Percentiles rank a stretch among this genome's conserved stretches.
Conservation (phyloP, 2,797 vertebrate species). For the Forpus xanthops region DNA sequence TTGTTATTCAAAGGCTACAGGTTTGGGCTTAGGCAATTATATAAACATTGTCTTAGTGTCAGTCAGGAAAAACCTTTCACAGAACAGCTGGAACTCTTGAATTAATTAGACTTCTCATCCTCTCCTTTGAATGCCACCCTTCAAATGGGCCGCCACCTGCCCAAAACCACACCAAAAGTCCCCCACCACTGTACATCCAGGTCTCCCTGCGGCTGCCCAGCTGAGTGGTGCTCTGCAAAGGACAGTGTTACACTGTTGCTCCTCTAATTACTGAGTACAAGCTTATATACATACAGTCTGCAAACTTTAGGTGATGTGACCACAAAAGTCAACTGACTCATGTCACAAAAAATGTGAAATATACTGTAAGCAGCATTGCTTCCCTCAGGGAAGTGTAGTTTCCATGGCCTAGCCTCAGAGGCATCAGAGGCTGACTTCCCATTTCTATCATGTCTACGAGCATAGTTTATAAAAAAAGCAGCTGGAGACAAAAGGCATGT, state of each 20-base stretch:
- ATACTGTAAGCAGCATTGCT: background rate
- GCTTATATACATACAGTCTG: background rate
- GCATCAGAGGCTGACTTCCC: background rate
- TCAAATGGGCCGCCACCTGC: background rate
- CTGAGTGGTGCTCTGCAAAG: background rate
- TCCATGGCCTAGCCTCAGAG: background rate
- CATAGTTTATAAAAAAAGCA: background rate
- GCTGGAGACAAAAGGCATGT: background rate
- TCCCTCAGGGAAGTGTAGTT: background rate
- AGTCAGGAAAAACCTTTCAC: constrained; percentile 32
- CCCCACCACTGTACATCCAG: background rate
- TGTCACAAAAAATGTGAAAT: background rate
- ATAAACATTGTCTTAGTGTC: constrained; percentile 29
- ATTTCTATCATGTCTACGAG: background rate
- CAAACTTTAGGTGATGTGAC: background rate
- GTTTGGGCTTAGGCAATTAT: constrained; percentile 62
- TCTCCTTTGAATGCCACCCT: background rate
- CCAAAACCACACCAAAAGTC: background rate
- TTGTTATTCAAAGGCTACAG: constrained; percentile 50
- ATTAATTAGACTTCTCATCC: constrained; percentile 21
- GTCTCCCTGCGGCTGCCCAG: background rate
- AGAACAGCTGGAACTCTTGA: constrained; percentile 34
- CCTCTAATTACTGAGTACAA: background rate
- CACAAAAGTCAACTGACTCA: background rate
- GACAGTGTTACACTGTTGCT: background rate